A percentile compares a stretch with the other conserved stretches of the same genome.
phyloP scores from a whole-genome alignment of 2,888 invertebrate species.

The Phymatocera aterrima region DNA sequence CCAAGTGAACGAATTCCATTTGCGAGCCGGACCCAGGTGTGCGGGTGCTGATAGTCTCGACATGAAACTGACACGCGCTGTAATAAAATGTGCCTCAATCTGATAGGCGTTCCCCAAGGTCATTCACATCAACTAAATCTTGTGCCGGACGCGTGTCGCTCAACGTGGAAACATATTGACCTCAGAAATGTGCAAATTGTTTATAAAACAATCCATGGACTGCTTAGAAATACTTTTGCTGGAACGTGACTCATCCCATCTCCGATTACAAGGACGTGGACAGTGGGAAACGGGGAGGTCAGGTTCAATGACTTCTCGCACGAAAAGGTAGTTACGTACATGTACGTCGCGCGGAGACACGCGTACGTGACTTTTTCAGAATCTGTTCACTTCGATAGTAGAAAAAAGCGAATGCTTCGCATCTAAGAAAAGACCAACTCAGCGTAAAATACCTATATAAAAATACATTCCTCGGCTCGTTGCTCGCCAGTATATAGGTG shows the following conservation, averaged over 20 bases:
- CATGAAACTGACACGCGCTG: slow-evolving; percentile 8
- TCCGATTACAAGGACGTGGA: slow-evolving; percentile 31
- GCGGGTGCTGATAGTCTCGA: slow-evolving; percentile 2
- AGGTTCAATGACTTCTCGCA: slow-evolving; percentile 39
- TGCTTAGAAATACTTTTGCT: slow-evolving; percentile 40
- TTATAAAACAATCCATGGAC: slow-evolving; percentile 41
- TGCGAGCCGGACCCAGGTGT: background rate
- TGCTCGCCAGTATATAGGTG: background rate
- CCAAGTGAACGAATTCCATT: background rate
- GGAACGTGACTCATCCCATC: slow-evolving; percentile 40
- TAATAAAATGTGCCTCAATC: slow-evolving; percentile 29
- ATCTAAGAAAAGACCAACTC: slow-evolving; percentile 40
- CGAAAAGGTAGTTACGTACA: slow-evolving; percentile 40
- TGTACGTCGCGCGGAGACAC: slow-evolving; percentile 29
- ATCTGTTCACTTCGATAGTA: slow-evolving; percentile 30
- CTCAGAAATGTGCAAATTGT: slow-evolving; percentile 41
- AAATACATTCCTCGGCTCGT: slow-evolving; percentile 39
- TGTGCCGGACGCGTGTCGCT: slow-evolving; percentile 7
- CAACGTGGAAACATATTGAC: slow-evolving; percentile 6
- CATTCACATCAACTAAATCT: slow-evolving; percentile 38
- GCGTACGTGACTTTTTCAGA: slow-evolving; percentile 43
- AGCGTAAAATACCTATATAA: slow-evolving; percentile 41
- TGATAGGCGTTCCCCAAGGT: slow-evolving; percentile 27
- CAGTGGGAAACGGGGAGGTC: slow-evolving; percentile 11
- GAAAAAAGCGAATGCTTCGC: slow-evolving; percentile 27